A percentile compares a stretch with the other conserved stretches of the same genome.
Evolutionary conservation across 1,140 invertebrate species (phyloP).

Genomic region (Penaeus japonicus): DNA sequence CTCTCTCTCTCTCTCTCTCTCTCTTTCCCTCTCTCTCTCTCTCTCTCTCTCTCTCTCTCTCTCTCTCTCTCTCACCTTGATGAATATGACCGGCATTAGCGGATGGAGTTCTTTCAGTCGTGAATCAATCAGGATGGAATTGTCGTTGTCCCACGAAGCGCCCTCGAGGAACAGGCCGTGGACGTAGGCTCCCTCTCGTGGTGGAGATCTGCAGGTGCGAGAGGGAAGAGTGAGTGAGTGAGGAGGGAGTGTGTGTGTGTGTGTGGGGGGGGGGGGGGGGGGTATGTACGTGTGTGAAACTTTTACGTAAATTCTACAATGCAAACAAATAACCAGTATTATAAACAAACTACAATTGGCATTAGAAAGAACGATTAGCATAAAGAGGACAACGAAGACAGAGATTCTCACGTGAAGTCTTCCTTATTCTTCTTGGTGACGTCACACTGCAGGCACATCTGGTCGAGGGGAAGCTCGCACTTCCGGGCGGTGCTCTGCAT

Average conservation of each 20-base stretch:
- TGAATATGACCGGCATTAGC: conserved; percentile 94
- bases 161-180: conserved; percentile 96
- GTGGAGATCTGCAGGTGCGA: conserved; percentile 72
- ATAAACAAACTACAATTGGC: background rate
- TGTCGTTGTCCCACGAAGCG: conserved; percentile 87
- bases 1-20: no score
- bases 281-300: no score
- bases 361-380: no score
- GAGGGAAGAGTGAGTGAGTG: no score
- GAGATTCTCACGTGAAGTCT: conserved; percentile 85
- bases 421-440: conserved; percentile 96
- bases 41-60: no score
- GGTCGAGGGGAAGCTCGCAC: conserved; percentile 92
- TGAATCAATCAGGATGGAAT: conserved; percentile 88
- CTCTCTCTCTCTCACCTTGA: no score
- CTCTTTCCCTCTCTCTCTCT: no score
- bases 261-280: no score
- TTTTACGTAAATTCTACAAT: no score
- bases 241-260: no score
- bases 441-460: conserved; percentile 96
- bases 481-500: conserved; percentile 96
- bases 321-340: background rate
- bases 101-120: conserved; percentile 90
- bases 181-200: conserved; percentile 90
- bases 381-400: background rate